These are phyloP conservation scores for Didymodactylos carnosus DNA, from an alignment of 2,888 invertebrate genomes.

Conservation along the genomic window DNA sequence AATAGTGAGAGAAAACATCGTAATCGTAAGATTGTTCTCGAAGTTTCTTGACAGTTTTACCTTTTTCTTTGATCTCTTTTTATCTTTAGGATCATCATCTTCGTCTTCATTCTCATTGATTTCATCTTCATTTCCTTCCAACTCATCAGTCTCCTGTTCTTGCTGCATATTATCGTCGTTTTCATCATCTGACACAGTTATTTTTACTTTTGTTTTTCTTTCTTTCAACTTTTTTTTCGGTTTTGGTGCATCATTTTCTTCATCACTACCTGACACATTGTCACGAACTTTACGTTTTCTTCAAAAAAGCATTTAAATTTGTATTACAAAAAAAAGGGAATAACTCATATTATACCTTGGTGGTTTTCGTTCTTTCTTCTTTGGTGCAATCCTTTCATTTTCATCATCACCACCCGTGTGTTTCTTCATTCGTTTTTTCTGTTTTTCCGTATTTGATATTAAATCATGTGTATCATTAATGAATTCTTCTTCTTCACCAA, in stretches of 20 bases:
- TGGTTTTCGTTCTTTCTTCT: too few relatives aligned
- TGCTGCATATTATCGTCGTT: not conserved
- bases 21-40: too few relatives aligned
- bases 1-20: too few relatives aligned
- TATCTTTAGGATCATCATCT: not conserved
- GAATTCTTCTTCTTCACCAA: not conserved
- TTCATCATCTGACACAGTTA: not conserved
- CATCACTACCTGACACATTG: too few relatives aligned
- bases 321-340: not conserved
- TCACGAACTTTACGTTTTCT: not conserved
- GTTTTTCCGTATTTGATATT: not conserved
- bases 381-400: too few relatives aligned
- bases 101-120: constrained; percentile 10
- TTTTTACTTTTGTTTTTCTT: not conserved
- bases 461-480: not conserved
- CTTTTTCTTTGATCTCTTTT: not conserved
- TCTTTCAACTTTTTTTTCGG: constrained; percentile 1
- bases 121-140: not conserved
- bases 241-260: too few relatives aligned
- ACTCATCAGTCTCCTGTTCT: constrained; percentile 1
- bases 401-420: not conserved
- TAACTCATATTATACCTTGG: not conserved
- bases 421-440: not conserved
- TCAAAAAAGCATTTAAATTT: not conserved
- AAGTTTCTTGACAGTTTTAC: not conserved